These are phyloP conservation scores for Heteromyza rotundicornis DNA, from an alignment of 2,888 invertebrate species.

Conservation along the genomic window DNA sequence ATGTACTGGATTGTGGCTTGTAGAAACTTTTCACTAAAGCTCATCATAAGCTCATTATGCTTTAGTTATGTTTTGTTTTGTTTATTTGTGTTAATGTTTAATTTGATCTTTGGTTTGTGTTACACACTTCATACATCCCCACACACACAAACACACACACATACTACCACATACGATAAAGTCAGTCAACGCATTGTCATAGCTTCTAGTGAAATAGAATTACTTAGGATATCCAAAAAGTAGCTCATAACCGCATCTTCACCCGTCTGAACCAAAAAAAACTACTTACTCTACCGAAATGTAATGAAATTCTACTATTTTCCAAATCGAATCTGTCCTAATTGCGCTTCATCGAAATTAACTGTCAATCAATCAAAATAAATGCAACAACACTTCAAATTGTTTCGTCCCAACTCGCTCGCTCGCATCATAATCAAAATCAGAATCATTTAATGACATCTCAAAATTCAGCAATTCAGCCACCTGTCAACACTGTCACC, in stretches of 20 bases:
- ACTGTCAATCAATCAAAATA: conserved; percentile 17
- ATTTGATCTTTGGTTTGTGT: conserved; percentile 16
- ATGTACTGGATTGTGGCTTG: conserved; percentile 30
- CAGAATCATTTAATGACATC: conserved; percentile 29
- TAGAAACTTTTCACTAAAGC: conserved; percentile 20
- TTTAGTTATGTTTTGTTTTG: not conserved
- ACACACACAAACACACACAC: conserved; percentile 15
- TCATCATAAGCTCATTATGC: not conserved
- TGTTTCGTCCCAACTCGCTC: conserved; percentile 29
- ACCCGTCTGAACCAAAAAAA: conserved; percentile 8
- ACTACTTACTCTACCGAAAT: conserved; percentile 13
- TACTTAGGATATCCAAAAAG: not conserved
- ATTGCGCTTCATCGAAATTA: conserved; percentile 19
- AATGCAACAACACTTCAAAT: conserved; percentile 13
- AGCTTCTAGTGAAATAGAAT: conserved; percentile 20
- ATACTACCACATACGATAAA: conserved; percentile 9
- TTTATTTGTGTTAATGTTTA: not conserved
- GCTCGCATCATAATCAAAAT: conserved; percentile 28
- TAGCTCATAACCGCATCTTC: conserved; percentile 19
- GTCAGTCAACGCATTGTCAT: conserved; percentile 15
- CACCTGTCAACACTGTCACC: conserved; percentile 16
- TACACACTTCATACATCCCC: conserved; percentile 7
- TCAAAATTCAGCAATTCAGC: conserved; percentile 5
- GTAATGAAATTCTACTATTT: conserved; percentile 12
- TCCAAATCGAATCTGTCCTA: conserved; percentile 6